Conservation (phyloP, 2,797 vertebrate genomes). For the Lycodopsis pacificus region DNA sequence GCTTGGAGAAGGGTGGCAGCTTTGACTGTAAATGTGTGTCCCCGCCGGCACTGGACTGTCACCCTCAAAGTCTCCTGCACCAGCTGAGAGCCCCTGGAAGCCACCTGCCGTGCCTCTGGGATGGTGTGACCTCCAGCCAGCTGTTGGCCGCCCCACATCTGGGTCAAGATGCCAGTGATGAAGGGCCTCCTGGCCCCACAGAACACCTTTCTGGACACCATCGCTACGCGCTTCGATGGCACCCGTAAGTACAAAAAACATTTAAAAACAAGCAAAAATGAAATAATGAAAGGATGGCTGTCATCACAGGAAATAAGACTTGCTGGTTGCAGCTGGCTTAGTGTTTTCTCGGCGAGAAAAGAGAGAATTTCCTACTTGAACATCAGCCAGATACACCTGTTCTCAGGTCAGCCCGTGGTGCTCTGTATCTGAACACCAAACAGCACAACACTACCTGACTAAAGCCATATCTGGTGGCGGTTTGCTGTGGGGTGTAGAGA, state of each 20-base stretch:
- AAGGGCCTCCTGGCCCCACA: constrained; percentile 88
- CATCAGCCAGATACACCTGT: neutral
- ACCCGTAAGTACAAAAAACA: constrained; percentile 81
- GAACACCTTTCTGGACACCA: constrained; percentile 88
- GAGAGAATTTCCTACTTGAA: neutral
- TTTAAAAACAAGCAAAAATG: neutral
- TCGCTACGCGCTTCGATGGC: constrained; percentile 87
- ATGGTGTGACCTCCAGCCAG: constrained; percentile 79
- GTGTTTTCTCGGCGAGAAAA: neutral
- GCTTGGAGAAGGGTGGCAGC: constrained; percentile 37
- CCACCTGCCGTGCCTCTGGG: constrained; percentile 56
- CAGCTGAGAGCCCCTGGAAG: constrained; percentile 53
- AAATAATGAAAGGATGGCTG: constrained; percentile 10
- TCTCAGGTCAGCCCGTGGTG: neutral
- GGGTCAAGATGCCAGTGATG: constrained; percentile 88
- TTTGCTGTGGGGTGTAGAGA: neutral
- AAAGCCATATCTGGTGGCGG: constrained; percentile 9
- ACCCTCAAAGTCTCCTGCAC: constrained; percentile 43
- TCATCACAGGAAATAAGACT: constrained; percentile 6
- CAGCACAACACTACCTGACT: neutral
- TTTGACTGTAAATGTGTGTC: constrained; percentile 70
- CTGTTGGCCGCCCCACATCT: constrained; percentile 63
- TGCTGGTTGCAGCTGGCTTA: neutral
- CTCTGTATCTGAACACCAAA: neutral
- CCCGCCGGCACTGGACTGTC: constrained; percentile 43